These are phyloP conservation scores for Tubulanus polymorphus DNA, from an alignment of 2,888 invertebrate genomes.

Conservation along the genomic window DNA sequence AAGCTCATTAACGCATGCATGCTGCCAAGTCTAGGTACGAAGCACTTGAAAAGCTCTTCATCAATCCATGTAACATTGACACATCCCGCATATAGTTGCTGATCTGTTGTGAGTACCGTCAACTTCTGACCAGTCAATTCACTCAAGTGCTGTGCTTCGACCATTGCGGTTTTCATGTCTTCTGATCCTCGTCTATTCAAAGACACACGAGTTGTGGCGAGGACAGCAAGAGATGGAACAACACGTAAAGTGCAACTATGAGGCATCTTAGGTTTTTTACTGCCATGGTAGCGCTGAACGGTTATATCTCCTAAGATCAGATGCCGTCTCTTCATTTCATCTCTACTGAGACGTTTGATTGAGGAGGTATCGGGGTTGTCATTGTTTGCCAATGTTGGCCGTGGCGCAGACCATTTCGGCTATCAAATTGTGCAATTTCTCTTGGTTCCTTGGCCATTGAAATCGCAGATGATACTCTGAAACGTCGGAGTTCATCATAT, in stretches of 20 bases:
- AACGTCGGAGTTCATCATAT: constrained; percentile 23
- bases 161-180: constrained; percentile 9
- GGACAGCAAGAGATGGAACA: not conserved
- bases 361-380: not conserved
- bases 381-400: too few species aligned
- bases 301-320: constrained; percentile 7
- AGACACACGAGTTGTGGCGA: not conserved
- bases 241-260: not conserved
- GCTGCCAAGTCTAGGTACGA: constrained; percentile 6
- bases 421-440: too few species aligned
- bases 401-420: too few species aligned
- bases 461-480: constrained; percentile 25
- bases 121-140: constrained; percentile 7
- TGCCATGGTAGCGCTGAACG: constrained; percentile 10
- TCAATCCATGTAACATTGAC: constrained; percentile 5
- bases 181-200: not conserved
- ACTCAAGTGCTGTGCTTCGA: constrained; percentile 5
- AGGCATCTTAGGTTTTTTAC: constrained; percentile 14
- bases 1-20: constrained; percentile 12
- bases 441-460: too few species aligned
- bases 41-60: constrained; percentile 4
- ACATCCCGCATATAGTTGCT: constrained; percentile 6
- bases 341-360: not conserved
- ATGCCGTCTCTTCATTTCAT: constrained; percentile 6
- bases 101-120: constrained; percentile 6